Percentiles rank a stretch among this genome's conserved stretches.
Conservation (phyloP, 2,888 invertebrate genomes). For the Drosophila fungiperda region DNA sequence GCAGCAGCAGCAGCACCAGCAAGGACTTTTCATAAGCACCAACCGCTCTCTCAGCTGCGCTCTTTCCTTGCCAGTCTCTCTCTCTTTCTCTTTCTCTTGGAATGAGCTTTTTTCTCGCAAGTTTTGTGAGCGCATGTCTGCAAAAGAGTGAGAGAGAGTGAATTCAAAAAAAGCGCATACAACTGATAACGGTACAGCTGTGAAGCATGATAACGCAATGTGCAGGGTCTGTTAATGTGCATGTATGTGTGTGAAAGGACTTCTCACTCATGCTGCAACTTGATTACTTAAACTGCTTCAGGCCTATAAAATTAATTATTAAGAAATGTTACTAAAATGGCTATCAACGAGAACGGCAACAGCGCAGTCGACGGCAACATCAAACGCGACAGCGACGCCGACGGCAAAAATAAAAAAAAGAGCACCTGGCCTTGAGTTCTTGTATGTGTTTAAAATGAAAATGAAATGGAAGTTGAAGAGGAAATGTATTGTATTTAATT, state of each 20-base stretch:
- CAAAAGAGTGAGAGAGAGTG: not conserved
- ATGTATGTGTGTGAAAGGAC: slow-evolving; percentile 5
- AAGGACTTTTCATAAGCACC: slow-evolving; percentile 57
- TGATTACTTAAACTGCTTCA: slow-evolving; percentile 60
- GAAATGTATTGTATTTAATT: not conserved
- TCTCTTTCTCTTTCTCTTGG: slow-evolving; percentile 2
- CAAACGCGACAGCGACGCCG: slow-evolving; percentile 12
- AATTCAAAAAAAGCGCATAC: slow-evolving; percentile 8
- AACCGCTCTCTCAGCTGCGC: slow-evolving; percentile 8
- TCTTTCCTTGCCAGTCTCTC: slow-evolving; percentile 1
- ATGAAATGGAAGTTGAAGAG: slow-evolving; percentile 8
- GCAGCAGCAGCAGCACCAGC: slow-evolving; percentile 36
- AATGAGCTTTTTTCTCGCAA: slow-evolving; percentile 55
- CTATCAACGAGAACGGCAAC: slow-evolving; percentile 36
- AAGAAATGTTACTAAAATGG: slow-evolving; percentile 53
- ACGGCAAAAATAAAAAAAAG: not conserved
- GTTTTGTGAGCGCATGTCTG: slow-evolving; percentile 60
- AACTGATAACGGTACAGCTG: slow-evolving; percentile 76
- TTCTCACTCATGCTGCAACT: slow-evolving; percentile 29
- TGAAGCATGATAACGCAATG: slow-evolving; percentile 63
- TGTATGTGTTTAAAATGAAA: slow-evolving; percentile 7
- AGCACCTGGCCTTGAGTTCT: slow-evolving; percentile 46
- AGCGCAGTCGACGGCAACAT: slow-evolving; percentile 9
- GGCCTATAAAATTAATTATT: slow-evolving; percentile 72
- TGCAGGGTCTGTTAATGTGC: slow-evolving; percentile 35